A percentile compares a stretch with the other conserved stretches of the same genome.
These are phyloP conservation scores for Fistularia commersonii DNA, from an alignment of 2,797 vertebrate genomes.

Conservation along the genomic window DNA sequence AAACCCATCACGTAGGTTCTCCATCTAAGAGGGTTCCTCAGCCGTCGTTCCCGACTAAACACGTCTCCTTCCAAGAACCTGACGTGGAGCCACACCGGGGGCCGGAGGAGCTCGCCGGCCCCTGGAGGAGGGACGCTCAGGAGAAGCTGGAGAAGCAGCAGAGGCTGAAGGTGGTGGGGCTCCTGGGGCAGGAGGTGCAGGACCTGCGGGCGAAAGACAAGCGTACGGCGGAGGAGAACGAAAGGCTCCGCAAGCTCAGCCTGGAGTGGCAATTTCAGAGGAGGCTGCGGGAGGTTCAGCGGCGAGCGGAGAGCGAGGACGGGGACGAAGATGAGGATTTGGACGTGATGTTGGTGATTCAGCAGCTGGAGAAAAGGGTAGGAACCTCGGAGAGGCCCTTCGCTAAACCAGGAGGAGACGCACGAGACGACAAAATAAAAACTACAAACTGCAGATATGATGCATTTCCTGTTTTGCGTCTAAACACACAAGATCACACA, in stretches of 20 bases:
- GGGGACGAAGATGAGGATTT: conserved; percentile 83
- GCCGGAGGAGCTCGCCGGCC: conserved; percentile 67
- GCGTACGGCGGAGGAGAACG: conserved; percentile 77
- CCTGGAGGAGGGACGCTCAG: conserved; percentile 83
- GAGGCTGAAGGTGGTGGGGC: conserved; percentile 78
- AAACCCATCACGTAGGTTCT: conserved; percentile 19
- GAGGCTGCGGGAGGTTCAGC: conserved; percentile 85
- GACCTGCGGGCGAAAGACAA: conserved; percentile 80
- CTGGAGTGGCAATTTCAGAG: conserved; percentile 94
- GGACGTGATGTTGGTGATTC: conserved; percentile 80
- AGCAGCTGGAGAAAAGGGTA: conserved; percentile 79
- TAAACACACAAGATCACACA: no score
- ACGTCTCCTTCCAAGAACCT: conserved; percentile 75
- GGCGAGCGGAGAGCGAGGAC: conserved; percentile 81
- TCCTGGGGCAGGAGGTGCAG: conserved; percentile 83
- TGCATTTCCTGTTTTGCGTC: no score
- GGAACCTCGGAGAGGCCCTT: no score
- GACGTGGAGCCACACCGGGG: conserved; percentile 69
- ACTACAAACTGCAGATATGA: no score
- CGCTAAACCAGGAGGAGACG: no score
- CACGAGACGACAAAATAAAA: no score
- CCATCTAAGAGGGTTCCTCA: conserved; percentile 31
- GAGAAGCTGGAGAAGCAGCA: conserved; percentile 83
- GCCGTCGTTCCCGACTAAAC: conserved; percentile 72
- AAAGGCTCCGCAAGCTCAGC: conserved; percentile 82